These are phyloP conservation scores for Scolopax rusticola DNA, from an alignment of 2,797 vertebrate species.

Conservation along the genomic window DNA sequence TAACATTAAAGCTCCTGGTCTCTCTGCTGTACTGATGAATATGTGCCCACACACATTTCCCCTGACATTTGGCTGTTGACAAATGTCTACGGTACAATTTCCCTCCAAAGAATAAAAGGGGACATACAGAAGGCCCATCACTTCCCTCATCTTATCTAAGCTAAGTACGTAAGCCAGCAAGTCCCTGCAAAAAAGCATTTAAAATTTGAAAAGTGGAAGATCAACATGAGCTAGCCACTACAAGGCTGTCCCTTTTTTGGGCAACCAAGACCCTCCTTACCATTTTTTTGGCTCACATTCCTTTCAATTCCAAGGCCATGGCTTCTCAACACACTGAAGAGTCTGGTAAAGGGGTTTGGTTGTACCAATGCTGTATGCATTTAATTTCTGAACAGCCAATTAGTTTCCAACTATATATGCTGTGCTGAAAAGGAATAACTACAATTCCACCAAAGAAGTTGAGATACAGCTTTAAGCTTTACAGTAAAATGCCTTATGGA, in stretches of 20 bases:
- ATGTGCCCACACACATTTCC: not conserved
- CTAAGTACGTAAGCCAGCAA: not conserved
- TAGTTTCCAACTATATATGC: not conserved
- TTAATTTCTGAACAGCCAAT: not conserved
- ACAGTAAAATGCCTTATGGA: not conserved
- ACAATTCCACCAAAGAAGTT: not conserved
- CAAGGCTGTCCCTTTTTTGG: not conserved
- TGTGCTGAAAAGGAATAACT: not conserved
- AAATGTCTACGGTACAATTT: not conserved
- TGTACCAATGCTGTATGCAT: not conserved
- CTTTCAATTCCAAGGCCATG: not conserved
- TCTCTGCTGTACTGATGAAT: not conserved
- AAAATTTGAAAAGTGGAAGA: not conserved
- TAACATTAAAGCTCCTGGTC: not conserved
- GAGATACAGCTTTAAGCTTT: not conserved
- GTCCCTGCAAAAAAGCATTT: not conserved
- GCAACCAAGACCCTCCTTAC: not conserved
- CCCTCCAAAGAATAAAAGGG: not conserved
- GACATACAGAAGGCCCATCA: not conserved
- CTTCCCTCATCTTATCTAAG: not conserved
- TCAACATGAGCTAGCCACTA: not conserved
- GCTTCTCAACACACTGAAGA: not conserved
- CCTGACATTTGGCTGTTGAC: not conserved
- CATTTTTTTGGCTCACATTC: not conserved
- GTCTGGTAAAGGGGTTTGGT: not conserved